Evolutionary conservation across 2,113 vertebrate species (phyloP), one percentile per base, ranked within the genome.

Genomic region (Hypocryptadius cinnamomeus): DNA sequence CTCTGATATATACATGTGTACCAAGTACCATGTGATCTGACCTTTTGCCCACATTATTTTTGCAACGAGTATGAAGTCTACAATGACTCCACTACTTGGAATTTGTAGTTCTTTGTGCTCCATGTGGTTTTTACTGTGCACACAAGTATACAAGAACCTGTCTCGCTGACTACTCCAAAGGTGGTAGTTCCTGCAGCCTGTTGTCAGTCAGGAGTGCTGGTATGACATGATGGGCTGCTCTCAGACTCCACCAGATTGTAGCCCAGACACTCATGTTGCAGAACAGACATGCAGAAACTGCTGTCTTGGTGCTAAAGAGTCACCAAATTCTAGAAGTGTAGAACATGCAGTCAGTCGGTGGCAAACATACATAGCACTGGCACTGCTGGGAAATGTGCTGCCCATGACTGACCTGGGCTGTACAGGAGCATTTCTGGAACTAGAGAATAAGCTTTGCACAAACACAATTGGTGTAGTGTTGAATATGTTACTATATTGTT

Each of bases 41-140:
- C 78, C 80, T 95, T 92, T 92, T 87, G 15, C 80, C 80, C 30
- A 74, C 48, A 15, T 89, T 68, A 37, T 81, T 93, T 91, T 92
- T 93, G 73, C 57, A 82, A 65, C 4, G 51, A 19, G 37, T 60
- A 9, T 68, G 54, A 91, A 48, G 44, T 71, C 78, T 92, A 25
- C 57, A 40, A 47, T 86, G 70, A 17, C 61, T 60, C 79, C 30
- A 17, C 39, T 78, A 6, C 40, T 78, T 78, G 31, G 33, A 63
- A 56, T 81, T 81, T 47, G 16, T 60, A 84, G 25, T 35, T 84
- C 21, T 78, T 45, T 35, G 11, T 81, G 42, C 54, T 84, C 56
- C 7, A 1, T 35, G 42, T 50, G 21, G 8, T 35, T 89, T 86
- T 80, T 30, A 35, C 25, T 92, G 15, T 40, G 33, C 44, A 44